Evolutionary conservation across 2,888 invertebrate species (phyloP).

Genomic region (Artemia sp.): DNA sequence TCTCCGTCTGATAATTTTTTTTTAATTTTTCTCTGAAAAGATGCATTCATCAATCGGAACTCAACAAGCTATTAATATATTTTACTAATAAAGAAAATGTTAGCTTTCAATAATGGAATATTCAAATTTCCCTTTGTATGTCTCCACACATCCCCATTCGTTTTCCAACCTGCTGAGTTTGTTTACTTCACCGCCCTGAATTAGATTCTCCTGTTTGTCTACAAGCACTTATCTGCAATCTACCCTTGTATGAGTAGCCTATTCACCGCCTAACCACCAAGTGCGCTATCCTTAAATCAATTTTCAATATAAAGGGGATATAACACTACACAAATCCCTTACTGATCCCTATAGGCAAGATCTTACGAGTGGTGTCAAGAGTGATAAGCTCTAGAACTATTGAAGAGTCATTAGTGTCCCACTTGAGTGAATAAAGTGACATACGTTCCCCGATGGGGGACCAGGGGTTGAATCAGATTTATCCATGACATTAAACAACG

Average conservation of each 20-base stretch:
- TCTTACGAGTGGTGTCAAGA: constrained; percentile 10
- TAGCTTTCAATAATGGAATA: no score
- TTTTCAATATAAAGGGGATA: constrained; percentile 12
- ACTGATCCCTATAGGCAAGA: constrained; percentile 3
- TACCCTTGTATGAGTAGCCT: constrained; percentile 11
- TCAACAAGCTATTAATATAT: no score
- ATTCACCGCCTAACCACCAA: neutral
- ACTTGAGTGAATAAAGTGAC: constrained; percentile 12
- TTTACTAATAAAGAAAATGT: no score
- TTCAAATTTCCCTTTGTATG: no score
- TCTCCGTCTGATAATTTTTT: no score
- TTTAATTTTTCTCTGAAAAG: no score
- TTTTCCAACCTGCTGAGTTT: neutral
- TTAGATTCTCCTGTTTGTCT: constrained; percentile 10
- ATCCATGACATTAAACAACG: constrained; percentile 1
- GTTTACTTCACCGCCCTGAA: neutral
- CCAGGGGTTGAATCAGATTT: constrained; percentile 13
- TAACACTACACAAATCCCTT: constrained; percentile 4
- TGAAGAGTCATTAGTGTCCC: constrained; percentile 13
- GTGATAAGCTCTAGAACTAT: constrained; percentile 8
- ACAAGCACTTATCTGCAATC: constrained; percentile 15
- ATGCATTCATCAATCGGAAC: no score
- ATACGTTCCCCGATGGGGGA: constrained; percentile 2
- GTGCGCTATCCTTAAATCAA: constrained; percentile 13
- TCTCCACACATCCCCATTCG: no score